Conservation (phyloP, 23 tunicate species). For the Oikopleura vanhoeffeni region DNA sequence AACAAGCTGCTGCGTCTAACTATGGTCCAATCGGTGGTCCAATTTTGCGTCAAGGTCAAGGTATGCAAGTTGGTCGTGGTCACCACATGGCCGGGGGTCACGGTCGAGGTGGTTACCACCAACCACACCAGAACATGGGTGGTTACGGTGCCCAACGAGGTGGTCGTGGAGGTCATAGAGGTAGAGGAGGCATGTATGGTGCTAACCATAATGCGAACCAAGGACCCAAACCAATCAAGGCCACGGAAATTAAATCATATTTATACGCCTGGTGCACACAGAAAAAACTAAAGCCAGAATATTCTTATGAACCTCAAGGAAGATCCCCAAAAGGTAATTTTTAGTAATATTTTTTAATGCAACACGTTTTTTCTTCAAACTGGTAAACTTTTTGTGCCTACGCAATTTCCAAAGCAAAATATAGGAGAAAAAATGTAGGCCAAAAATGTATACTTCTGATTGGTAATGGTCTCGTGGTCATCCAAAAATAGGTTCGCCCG, state of each 20-base stretch:
- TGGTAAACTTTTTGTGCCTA: too few species aligned
- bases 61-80: background rate
- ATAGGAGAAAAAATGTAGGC: too few species aligned
- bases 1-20: background rate
- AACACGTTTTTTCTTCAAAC: too few species aligned
- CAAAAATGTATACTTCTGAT: too few species aligned
- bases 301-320: constrained; percentile 43
- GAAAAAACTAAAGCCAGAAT: constrained; percentile 71
- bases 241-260: constrained; percentile 67
- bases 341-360: too few species aligned
- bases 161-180: background rate
- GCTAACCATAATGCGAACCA: background rate
- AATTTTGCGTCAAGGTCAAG: background rate
- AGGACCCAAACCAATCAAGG: constrained; percentile 75
- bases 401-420: too few species aligned
- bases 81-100: background rate
- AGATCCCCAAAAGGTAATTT: constrained; percentile 30
- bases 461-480: too few species aligned
- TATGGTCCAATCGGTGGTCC: background rate
- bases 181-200: background rate
- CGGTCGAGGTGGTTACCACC: background rate
- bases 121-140: background rate
- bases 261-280: constrained; percentile 97
- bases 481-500: too few species aligned
- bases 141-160: background rate